Evolutionary conservation across 2,797 vertebrate genomes (phyloP).

Genomic region (Schizopygopsis pylzovi): DNA sequence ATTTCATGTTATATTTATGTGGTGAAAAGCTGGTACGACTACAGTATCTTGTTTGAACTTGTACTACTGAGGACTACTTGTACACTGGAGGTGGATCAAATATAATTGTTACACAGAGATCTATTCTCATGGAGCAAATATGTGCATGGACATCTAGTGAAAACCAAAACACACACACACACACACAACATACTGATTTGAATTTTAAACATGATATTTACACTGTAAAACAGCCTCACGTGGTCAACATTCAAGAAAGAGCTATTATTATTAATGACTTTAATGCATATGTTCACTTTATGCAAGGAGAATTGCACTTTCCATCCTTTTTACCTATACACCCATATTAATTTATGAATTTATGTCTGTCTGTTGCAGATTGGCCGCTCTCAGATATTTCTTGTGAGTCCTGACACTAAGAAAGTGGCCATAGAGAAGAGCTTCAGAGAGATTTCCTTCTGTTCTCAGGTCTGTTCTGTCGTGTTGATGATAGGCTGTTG

Average conservation of each 20-base stretch:
- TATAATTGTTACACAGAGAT: neutral
- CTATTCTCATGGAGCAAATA: slow-evolving; percentile 27
- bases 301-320: neutral
- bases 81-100: neutral
- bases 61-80: neutral
- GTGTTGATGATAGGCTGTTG: neutral
- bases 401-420: slow-evolving; percentile 98
- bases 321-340: neutral
- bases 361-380: slow-evolving; percentile 81
- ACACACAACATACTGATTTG: neutral
- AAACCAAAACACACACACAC: slow-evolving; percentile 3
- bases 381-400: slow-evolving; percentile 93
- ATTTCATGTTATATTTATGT: neutral
- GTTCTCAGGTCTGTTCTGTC: slow-evolving; percentile 90
- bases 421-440: slow-evolving; percentile 96
- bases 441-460: slow-evolving; percentile 99
- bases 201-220: neutral
- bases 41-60: neutral
- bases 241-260: neutral
- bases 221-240: neutral
- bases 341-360: neutral
- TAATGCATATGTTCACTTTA: neutral
- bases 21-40: neutral
- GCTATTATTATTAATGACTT: neutral
- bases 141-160: neutral